phyloP scores from a whole-genome alignment of 2,888 invertebrate genomes.

The Parelbella ahira region DNA sequence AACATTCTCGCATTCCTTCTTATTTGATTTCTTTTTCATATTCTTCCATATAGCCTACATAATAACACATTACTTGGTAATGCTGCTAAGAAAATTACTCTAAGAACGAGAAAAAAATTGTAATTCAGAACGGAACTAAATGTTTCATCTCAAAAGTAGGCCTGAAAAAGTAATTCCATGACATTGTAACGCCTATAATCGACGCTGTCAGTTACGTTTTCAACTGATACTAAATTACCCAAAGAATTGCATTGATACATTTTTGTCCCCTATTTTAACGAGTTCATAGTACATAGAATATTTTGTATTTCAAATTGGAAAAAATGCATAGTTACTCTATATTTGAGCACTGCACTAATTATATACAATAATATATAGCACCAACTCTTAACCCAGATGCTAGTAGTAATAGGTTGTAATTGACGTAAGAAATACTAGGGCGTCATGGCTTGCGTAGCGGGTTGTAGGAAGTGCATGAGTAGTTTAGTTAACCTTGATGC shows the following conservation, averaged over 20 bases:
- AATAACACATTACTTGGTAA: conserved; percentile 4
- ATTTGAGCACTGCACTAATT: background rate
- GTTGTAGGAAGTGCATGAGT: conserved; percentile 58
- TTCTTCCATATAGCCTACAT: conserved; percentile 3
- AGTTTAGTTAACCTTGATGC: conserved; percentile 66
- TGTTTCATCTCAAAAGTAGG: conserved; percentile 12
- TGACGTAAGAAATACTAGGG: conserved; percentile 19
- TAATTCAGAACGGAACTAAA: conserved; percentile 9
- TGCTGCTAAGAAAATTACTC: conserved; percentile 10
- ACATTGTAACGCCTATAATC: conserved; percentile 3
- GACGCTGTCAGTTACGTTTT: conserved; percentile 2
- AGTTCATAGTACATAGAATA: conserved; percentile 1
- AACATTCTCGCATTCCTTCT: background rate
- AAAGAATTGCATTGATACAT: conserved; percentile 1
- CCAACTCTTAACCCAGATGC: conserved; percentile 2
- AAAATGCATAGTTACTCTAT: conserved; percentile 1
- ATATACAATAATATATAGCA: no score
- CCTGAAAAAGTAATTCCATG: conserved; percentile 4
- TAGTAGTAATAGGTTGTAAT: conserved; percentile 3
- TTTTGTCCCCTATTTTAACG: conserved; percentile 6
- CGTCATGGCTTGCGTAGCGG: conserved; percentile 30
- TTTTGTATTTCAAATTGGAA: no score
- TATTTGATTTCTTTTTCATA: conserved; percentile 4
- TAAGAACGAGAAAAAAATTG: conserved; percentile 9
- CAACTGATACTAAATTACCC: background rate